phyloP scores from a whole-genome alignment of 2,797 vertebrate species.

The Parambassis ranga region DNA sequence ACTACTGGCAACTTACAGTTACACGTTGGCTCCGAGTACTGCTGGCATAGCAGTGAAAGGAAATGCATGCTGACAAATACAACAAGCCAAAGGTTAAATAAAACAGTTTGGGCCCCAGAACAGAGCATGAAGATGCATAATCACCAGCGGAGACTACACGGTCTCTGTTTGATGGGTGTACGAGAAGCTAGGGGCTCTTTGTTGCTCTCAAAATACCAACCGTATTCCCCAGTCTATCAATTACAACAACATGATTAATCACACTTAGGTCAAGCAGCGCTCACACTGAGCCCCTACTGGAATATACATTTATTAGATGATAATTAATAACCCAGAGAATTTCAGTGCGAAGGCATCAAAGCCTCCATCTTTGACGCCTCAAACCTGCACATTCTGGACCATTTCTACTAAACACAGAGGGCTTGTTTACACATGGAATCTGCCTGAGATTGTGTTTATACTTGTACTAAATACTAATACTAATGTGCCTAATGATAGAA shows the following conservation, averaged over 20 bases:
- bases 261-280: conserved; percentile 30
- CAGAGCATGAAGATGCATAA: conserved; percentile 26
- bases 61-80: conserved; percentile 40
- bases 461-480: too few species aligned
- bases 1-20: conserved; percentile 12
- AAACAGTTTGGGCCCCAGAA: conserved; percentile 30
- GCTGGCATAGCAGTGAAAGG: conserved; percentile 39
- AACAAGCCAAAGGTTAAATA: conserved; percentile 48
- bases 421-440: too few species aligned
- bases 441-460: background rate
- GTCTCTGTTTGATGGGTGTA: conserved; percentile 24
- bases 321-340: conserved; percentile 32
- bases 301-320: conserved; percentile 20
- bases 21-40: conserved; percentile 22
- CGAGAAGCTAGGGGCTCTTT: background rate
- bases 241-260: conserved; percentile 39
- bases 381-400: background rate
- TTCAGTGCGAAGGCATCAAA: background rate
- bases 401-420: background rate
- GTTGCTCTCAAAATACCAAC: background rate
- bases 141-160: conserved; percentile 8
- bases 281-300: background rate
- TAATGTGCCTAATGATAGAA: too few species aligned
- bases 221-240: conserved; percentile 25
- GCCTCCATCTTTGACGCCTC: background rate